Base-by-base conservation (phyloP, 2,797 vertebrate species). In the Lepilemur septentrionalis region DNA sequence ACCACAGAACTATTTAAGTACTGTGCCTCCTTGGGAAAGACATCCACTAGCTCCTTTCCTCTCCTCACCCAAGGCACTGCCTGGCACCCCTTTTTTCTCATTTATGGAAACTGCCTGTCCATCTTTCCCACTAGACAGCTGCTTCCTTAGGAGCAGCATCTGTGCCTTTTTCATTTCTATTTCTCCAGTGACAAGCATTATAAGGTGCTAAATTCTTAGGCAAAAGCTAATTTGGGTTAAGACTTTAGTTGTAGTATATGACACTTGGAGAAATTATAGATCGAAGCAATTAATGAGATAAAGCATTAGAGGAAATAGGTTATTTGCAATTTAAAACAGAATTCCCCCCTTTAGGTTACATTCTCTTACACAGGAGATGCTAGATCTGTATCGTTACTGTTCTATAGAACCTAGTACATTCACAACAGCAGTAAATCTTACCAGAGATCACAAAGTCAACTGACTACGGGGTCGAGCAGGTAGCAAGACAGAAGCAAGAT, bases 301-400 rank as follows among this genome's bases (percentile, higher is more conserved):
- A 48, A 65, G 50, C 41, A 50, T 28, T 15, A 55, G 25, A 35
- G 63, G 65, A 89, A 89, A 87, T 1, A 57, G 4, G 20, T 14
- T 65, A 81, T 14, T 95, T 91, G 17, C 38, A 57, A 35, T 50
- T 43, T 43, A 55, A 89, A 83, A 70, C 17, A 5, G 32, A 35
- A 85, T 23, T 38, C 30, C 18, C n/a, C 9, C 18, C 57, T 41
- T 35, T 5, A 23, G 30, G 48, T 65, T 87, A n/a, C 9, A 32
- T 15, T 61, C 55, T 81, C 15, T 81, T 0, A 73, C 0, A 73
- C 0, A 32, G 32, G 75, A 67, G 46, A 57, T 11, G 65, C 38
- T 41, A 1, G 2, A 28, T 43, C 15, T 69, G 50, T 8, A 2
- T 43, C 23, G 2, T 3, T 7, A 72, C 0, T 23, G 9, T 61